Evolutionary conservation across 2,888 invertebrate species (phyloP).

Genomic region (Ellobium chinense): DNA sequence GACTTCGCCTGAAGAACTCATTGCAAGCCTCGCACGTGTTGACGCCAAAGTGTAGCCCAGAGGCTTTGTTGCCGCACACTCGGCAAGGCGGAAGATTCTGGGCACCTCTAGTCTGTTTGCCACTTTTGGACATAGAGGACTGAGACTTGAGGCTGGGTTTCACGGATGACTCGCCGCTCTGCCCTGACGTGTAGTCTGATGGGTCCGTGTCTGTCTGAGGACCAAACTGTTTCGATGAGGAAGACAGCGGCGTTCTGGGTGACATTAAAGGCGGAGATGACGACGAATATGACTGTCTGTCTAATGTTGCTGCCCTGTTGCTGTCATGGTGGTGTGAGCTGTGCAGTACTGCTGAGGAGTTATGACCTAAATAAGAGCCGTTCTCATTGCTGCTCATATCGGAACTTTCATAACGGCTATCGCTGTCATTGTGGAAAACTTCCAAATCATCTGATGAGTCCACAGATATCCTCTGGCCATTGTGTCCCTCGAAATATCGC

Average conservation of each 20-base stretch:
- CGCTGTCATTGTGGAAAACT: background rate
- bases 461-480: background rate
- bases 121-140: background rate
- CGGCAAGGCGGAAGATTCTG: conserved; percentile 42
- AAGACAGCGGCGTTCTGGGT: conserved; percentile 1
- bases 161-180: too few species aligned
- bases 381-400: background rate
- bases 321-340: background rate
- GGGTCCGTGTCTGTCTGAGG: too few species aligned
- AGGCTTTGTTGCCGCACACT: conserved; percentile 39
- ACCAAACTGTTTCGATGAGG: background rate
- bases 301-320: background rate
- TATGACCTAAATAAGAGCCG: background rate
- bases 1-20: conserved; percentile 74
- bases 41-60: conserved; percentile 40
- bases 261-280: background rate
- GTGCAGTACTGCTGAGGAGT: background rate
- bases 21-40: conserved; percentile 51
- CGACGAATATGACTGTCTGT: background rate
- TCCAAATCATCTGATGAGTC: background rate
- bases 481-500: too few species aligned
- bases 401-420: background rate
- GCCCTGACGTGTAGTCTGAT: too few species aligned
- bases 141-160: background rate
- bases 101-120: conserved; percentile 15